Evolutionary conservation across 1,140 invertebrate genomes (phyloP), one percentile per base, ranked within the genome.

Genomic region (Rhyacophila brunnea): DNA sequence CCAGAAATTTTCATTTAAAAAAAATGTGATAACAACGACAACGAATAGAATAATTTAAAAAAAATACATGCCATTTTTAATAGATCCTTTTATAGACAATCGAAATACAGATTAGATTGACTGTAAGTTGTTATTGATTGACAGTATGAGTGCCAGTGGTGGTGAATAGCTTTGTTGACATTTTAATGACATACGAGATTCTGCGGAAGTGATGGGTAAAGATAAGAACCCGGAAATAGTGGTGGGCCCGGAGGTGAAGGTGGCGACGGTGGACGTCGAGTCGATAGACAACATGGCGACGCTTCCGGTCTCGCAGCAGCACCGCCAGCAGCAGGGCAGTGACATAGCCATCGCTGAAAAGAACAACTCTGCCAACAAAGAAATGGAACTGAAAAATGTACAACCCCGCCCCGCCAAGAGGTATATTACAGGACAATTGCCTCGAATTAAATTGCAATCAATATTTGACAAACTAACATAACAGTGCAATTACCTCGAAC

Each of bases 271-370:
- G 60, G 89, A 91, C 72, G 82, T 89, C 67, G 88, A 90, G 74
- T 81, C 87, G 46, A 85, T 87, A 58, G 89, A 91, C 78, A 90
- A 91, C 72, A 91, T 90, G 84, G 89, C 90, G 65, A 92, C 90
- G 6, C 81, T 92, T 71, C 90, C 89, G 48, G 89, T 91, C 20
- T 84, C 80, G 45, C 83, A 85, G 70, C 84, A 85, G 69, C 80
- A 80, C 40, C 77, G 82, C 10, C 85, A 86, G 67, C 82, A 83
- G 69, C 68, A 74, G 68, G 76, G 80, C 66, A 77, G 83, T 72
- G 78, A 84, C 74, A 78, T 83, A 70, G 85, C 86, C 67, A 87
- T 85, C 63, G 85, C 86, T 35, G 88, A 90, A 71, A 89, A 87
- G 74, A 87, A 89, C 70, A 90, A 89, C 70, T 85, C 84, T 35